Evolutionary conservation across 53 echinoderm and acorn worm genomes (phyloP), one percentile per base, ranked within the genome.

Genomic region (Actinopyga echinites): DNA sequence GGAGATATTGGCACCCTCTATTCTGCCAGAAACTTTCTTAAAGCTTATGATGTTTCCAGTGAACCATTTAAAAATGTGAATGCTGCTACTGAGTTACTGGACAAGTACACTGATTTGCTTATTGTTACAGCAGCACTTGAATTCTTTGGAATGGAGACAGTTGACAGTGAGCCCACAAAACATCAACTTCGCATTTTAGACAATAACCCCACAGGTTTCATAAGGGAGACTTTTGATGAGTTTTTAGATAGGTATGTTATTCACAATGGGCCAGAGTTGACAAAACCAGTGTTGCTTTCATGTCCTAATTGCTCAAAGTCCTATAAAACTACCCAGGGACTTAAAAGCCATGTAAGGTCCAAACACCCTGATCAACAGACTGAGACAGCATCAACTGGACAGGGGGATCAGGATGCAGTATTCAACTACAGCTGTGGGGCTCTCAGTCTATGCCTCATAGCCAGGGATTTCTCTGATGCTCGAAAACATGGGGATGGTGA

Each of bases 1-100:
- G n/a, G 89, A 30, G 89, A 89, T 40, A 62, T 79, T 40, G 89
- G 89, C 29, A 89, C 89, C 57, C 25, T 89, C 19, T 89, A 56
- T 42, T 66, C 84, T 55, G 57, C 84, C 21, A 89, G 37, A 62
- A 83, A 69, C 55, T 89, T 89, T 33, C 69, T 89, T 1, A 65
- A 28, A 60, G 84, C 84, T 17, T 35, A 71, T 17, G 84, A 89
- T 57, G 80, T 89, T 65, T 23, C 77, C 29, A 43, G 1, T n/a
- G 45, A 77, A 3, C 89, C 84, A 17, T 56, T 84, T 65, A 89
- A 84, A 30, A 84, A 84, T 31, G 77, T 89, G 2, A 83, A 79
- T 79, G 89, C 89, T 0, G 35, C 83, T 8, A 80, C 57, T 2
- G 89, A 89, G 9, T 79, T 89, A 32, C 26, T 89, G 20, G 37